Percentiles rank a stretch among this genome's conserved stretches.
These are phyloP conservation scores for Hipparchia semele DNA, from an alignment of 2,888 invertebrate genomes.

Conservation along the genomic window DNA sequence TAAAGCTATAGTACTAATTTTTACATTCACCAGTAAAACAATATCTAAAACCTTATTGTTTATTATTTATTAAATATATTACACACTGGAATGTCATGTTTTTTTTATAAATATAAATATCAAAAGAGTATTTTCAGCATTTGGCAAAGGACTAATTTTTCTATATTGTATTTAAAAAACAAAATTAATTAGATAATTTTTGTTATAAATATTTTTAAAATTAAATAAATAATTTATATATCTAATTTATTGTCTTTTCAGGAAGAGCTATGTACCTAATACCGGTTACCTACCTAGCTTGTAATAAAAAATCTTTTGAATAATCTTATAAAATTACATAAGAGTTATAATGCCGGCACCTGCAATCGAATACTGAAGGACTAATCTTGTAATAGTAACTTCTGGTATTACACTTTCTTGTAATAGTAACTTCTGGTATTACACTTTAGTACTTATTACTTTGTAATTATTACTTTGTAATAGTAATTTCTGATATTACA, in stretches of 20 bases:
- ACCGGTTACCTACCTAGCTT: background rate
- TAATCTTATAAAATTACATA: background rate
- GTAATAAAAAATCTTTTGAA: background rate
- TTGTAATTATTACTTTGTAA: no score
- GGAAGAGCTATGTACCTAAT: conserved; percentile 7
- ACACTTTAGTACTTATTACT: no score
- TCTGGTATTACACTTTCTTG: background rate
- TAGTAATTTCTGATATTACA: background rate
- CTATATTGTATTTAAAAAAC: background rate
- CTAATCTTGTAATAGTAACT: background rate
- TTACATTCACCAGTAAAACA: conserved; percentile 38
- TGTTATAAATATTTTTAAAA: background rate
- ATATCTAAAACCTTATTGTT: conserved; percentile 23
- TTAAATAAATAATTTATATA: background rate
- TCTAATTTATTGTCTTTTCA: conserved; percentile 8
- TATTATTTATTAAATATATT: background rate
- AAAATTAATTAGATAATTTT: conserved; percentile 7
- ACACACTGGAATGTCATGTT: background rate
- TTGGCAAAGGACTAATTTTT: background rate
- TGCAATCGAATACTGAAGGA: background rate
- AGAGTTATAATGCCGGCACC: background rate
- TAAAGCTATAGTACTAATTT: conserved; percentile 79
- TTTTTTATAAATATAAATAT: conserved; percentile 5
- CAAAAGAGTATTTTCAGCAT: conserved; percentile 12
- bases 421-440: background rate